Percentiles rank a stretch among this genome's conserved stretches.
These are phyloP conservation scores for Antechinus flavipes DNA, from an alignment of 2,113 vertebrate genomes.

Conservation along the genomic window DNA sequence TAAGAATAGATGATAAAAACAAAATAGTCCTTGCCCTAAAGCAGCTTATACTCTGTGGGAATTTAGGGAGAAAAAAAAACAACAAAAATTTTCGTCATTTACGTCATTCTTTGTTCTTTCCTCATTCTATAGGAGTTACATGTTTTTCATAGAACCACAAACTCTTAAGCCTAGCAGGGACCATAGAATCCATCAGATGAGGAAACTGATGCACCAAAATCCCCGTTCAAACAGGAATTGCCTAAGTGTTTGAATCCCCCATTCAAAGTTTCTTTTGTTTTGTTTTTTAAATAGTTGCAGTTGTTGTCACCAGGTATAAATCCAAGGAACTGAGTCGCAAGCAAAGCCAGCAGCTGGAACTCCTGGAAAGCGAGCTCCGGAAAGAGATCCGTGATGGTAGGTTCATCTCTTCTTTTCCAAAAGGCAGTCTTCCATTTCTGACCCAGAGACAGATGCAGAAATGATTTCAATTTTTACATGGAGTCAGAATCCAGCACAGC, in stretches of 20 bases:
- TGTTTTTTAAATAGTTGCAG: constrained; percentile 80
- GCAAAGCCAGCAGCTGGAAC: constrained; percentile 90
- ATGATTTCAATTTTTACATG: constrained; percentile 41
- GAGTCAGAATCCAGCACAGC: constrained; percentile 34
- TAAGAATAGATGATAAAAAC: background rate
- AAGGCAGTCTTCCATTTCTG: constrained; percentile 52
- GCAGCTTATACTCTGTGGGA: background rate
- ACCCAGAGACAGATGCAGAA: constrained; percentile 3
- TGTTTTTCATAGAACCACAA: background rate
- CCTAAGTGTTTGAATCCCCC: background rate
- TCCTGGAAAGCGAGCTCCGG: constrained; percentile 92
- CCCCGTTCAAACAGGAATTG: background rate
- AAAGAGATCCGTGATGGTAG: constrained; percentile 96
- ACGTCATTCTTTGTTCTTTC: background rate
- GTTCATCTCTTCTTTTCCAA: constrained; percentile 59
- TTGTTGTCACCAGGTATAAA: constrained; percentile 87
- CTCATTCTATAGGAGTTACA: background rate
- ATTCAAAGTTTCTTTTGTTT: background rate
- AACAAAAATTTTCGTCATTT: background rate
- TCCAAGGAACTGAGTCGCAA: constrained; percentile 87
- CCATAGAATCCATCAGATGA: background rate
- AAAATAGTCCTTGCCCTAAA: background rate
- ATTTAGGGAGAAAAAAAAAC: background rate
- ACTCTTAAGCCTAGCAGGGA: background rate
- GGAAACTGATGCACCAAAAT: background rate